These are phyloP conservation scores for Phrynocephalus vlangalii DNA, from an alignment of 2,797 vertebrate species.

Conservation along the genomic window DNA sequence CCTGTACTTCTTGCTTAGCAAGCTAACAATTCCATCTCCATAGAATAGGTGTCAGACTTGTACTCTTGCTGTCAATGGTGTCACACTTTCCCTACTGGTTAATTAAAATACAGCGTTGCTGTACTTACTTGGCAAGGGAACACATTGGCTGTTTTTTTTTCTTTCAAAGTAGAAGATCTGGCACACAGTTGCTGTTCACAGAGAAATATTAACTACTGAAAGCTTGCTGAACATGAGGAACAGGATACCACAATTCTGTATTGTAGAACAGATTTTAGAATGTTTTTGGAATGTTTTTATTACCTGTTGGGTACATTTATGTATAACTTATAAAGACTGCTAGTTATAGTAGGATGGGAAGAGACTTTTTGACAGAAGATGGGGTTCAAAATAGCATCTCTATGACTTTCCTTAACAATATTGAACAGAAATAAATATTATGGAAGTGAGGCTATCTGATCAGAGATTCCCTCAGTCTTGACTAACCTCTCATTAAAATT, in stretches of 20 bases:
- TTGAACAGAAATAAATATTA: background rate
- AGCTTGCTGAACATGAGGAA: background rate
- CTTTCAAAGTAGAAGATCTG: too few relatives aligned
- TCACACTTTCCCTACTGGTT: too few relatives aligned
- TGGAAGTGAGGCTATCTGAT: accelerated
- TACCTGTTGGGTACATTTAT: background rate
- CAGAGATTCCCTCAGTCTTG: slow-evolving; percentile 19
- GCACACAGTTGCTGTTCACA: background rate
- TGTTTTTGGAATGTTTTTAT: background rate
- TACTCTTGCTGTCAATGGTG: too few relatives aligned
- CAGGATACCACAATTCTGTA: background rate
- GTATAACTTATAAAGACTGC: background rate
- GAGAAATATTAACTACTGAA: background rate
- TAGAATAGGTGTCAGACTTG: too few relatives aligned
- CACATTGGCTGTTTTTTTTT: too few relatives aligned
- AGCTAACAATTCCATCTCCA: too few relatives aligned
- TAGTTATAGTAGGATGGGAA: background rate
- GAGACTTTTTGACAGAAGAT: background rate
- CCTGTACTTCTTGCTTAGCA: too few relatives aligned
- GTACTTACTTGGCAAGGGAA: too few relatives aligned
- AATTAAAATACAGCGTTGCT: too few relatives aligned
- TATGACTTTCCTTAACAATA: background rate
- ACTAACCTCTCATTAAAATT: slow-evolving; percentile 32
- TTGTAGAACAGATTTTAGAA: background rate
- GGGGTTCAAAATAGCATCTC: background rate